A percentile compares a stretch with the other conserved stretches of the same genome.
phyloP scores from a whole-genome alignment of 1,140 invertebrate genomes.

The Bombyx mori region DNA sequence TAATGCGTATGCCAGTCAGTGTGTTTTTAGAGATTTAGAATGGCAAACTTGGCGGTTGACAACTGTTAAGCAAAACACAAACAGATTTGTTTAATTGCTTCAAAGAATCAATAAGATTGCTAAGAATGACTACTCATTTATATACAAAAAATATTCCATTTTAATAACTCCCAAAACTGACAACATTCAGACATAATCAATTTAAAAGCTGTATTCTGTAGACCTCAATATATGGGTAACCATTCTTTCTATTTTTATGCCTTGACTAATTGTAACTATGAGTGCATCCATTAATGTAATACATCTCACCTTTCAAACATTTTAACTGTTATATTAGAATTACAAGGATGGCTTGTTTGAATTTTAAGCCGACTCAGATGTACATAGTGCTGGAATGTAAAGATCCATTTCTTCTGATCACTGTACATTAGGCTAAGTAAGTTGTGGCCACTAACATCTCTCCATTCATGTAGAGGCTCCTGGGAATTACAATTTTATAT shows the following conservation, averaged over 20 bases:
- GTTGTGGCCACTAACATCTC: conserved; percentile 85
- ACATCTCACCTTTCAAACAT: conserved; percentile 83
- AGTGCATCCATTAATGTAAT: neutral
- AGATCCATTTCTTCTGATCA: conserved; percentile 82
- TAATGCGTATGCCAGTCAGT: too few species aligned
- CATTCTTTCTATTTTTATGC: too few species aligned
- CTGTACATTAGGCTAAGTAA: conserved; percentile 88
- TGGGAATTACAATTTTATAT: conserved; percentile 16
- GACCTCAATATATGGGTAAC: too few species aligned
- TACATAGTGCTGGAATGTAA: conserved; percentile 91
- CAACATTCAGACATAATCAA: too few species aligned
- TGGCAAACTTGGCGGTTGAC: too few species aligned
- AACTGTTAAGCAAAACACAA: neutral
- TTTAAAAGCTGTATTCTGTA: too few species aligned
- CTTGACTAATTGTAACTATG: too few species aligned
- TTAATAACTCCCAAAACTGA: too few species aligned
- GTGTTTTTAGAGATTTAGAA: too few species aligned
- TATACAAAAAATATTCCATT: neutral
- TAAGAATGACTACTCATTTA: neutral
- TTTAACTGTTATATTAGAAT: conserved; percentile 77
- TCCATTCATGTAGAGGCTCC: conserved; percentile 89
- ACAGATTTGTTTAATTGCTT: neutral
- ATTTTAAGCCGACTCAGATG: conserved; percentile 88
- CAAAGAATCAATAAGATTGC: neutral
- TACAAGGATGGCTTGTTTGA: conserved; percentile 76